Conservation (phyloP, 2,888 invertebrate genomes). For the Andrena trimmerana region DNA sequence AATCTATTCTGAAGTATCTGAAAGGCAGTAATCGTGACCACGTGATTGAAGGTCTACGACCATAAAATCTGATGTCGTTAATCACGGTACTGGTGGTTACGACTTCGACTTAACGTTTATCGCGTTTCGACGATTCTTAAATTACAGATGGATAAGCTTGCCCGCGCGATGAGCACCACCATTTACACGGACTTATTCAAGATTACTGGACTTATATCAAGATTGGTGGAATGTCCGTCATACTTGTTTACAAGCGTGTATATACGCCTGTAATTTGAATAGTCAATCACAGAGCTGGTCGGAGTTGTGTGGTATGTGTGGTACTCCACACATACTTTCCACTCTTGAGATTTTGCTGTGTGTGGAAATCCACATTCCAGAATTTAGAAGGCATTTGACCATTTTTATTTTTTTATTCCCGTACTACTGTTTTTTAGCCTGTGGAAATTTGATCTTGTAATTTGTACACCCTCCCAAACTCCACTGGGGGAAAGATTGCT, state of each 20-base stretch:
- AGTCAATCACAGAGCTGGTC: too few relatives aligned
- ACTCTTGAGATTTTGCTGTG: too few relatives aligned
- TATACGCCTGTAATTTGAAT: slow-evolving; percentile 7
- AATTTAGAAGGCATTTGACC: too few relatives aligned
- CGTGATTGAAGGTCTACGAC: background rate
- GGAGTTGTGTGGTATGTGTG: too few relatives aligned
- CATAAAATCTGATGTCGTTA: slow-evolving; percentile 2
- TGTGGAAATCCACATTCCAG: too few relatives aligned
- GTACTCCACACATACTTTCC: too few relatives aligned
- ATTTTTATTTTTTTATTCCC: too few relatives aligned
- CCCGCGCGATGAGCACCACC: background rate
- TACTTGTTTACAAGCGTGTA: background rate
- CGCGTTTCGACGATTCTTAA: background rate
- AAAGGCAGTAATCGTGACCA: background rate
- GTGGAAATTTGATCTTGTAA: too few relatives aligned
- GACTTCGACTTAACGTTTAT: background rate
- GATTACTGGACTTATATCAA: background rate
- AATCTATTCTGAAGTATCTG: slow-evolving; percentile 11
- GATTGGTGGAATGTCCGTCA: slow-evolving; percentile 2
- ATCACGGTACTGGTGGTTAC: background rate
- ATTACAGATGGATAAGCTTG: background rate
- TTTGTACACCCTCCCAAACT: too few relatives aligned
- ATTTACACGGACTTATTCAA: background rate
- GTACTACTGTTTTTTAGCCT: too few relatives aligned
- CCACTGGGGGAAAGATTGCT: too few relatives aligned